Percentiles rank a stretch among this genome's conserved stretches.
Evolutionary conservation across 2,797 vertebrate genomes (phyloP).

Genomic region (Gadopsis bispinosus): DNA sequence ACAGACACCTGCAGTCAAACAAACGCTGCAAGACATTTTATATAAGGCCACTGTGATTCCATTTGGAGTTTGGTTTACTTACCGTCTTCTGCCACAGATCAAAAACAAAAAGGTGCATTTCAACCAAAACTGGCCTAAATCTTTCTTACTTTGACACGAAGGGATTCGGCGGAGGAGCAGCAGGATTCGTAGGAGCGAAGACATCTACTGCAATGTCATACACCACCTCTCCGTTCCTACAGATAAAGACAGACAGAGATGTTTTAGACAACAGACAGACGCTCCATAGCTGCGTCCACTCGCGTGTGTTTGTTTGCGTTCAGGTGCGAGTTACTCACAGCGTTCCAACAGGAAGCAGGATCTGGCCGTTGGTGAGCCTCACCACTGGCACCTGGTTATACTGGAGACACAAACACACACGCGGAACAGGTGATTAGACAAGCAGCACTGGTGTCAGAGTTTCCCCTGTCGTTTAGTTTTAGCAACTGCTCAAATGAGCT

Average conservation of each 20-base stretch:
- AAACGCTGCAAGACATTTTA: background rate
- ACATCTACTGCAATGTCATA: too few species aligned
- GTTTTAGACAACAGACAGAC: background rate
- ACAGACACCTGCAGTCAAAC: background rate
- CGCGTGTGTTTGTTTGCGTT: background rate
- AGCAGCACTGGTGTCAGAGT: background rate
- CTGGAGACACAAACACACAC: conserved; percentile 7
- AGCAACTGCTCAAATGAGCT: background rate
- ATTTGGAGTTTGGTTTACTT: background rate
- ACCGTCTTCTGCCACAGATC: too few species aligned
- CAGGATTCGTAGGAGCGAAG: background rate
- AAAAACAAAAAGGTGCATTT: background rate
- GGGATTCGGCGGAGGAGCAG: background rate
- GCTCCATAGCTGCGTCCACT: background rate
- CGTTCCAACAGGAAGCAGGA: background rate
- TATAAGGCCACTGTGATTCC: background rate
- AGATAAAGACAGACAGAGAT: background rate
- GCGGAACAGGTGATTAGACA: background rate
- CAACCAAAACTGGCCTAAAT: too few species aligned
- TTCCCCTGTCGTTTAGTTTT: background rate
- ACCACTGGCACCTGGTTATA: background rate
- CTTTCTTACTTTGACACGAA: background rate
- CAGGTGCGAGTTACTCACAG: background rate
- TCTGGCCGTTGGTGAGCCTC: rapidly evolving
- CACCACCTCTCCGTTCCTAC: background rate